phyloP scores from a whole-genome alignment of 2,888 invertebrate genomes.

The Eupithecia subumbrata region DNA sequence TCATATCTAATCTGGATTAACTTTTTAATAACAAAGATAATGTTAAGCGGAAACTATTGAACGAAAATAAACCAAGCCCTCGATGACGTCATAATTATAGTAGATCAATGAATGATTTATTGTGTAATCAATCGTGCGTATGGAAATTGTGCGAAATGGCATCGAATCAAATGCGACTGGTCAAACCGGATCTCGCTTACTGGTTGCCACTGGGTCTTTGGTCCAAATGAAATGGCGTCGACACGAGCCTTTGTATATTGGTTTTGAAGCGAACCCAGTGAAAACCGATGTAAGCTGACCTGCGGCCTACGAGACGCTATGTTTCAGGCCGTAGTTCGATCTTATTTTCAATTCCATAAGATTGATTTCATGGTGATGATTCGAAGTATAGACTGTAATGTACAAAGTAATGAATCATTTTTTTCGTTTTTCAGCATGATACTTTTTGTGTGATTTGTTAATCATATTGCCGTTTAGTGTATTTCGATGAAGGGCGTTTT shows the following conservation, averaged over 20 bases:
- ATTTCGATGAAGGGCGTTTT: background rate
- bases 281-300: conserved; percentile 20
- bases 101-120: conserved; percentile 27
- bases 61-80: conserved; percentile 12
- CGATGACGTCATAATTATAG: conserved; percentile 14
- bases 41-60: background rate
- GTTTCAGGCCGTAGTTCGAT: conserved; percentile 7
- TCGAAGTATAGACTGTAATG: background rate
- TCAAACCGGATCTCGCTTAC: conserved; percentile 33
- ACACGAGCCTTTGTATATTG: conserved; percentile 20
- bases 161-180: conserved; percentile 32
- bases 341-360: conserved; percentile 13
- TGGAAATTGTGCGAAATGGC: conserved; percentile 29
- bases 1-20: background rate
- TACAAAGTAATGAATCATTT: conserved; percentile 7
- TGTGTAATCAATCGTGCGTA: conserved; percentile 24
- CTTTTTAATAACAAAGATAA: background rate
- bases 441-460: background rate
- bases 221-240: conserved; percentile 25
- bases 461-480: background rate
- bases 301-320: background rate
- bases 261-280: conserved; percentile 11
- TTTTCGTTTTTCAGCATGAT: conserved; percentile 8
- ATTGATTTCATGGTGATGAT: conserved; percentile 13
- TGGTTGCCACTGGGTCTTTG: conserved; percentile 34